Conservation (phyloP, 2,797 vertebrate genomes). For the Thunnus albacares region DNA sequence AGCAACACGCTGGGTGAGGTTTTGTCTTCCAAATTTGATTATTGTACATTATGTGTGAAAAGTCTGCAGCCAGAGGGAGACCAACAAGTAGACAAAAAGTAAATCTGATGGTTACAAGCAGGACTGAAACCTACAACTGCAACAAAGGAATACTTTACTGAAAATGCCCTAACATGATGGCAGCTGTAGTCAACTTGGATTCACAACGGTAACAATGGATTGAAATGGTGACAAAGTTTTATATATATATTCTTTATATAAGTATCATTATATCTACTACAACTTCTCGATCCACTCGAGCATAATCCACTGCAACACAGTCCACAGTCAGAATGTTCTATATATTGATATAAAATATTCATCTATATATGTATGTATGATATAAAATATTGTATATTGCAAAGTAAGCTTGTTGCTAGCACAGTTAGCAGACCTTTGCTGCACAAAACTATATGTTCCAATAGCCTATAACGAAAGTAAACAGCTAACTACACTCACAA, state of each 20-base stretch:
- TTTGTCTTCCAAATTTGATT: slow-evolving; percentile 3
- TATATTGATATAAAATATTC: too few species aligned
- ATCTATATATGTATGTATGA: too few species aligned
- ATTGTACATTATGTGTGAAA: background rate
- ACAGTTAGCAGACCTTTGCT: too few species aligned
- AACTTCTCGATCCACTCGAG: background rate
- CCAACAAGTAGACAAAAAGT: background rate
- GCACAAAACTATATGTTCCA: too few species aligned
- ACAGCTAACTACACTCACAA: too few species aligned
- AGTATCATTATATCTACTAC: background rate
- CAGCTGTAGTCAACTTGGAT: background rate
- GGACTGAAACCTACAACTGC: background rate
- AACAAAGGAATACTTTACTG: too few species aligned
- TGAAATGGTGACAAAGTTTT: too few species aligned
- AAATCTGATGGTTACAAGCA: background rate
- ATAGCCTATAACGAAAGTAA: too few species aligned
- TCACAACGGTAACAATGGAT: slow-evolving; percentile 1
- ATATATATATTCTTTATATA: too few species aligned
- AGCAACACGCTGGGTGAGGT: slow-evolving; percentile 73
- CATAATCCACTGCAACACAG: background rate
- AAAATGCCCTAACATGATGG: too few species aligned
- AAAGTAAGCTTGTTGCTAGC: too few species aligned
- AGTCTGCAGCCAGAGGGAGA: background rate
- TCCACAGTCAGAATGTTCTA: background rate
- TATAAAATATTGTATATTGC: too few species aligned